Evolutionary conservation across 2,113 vertebrate genomes (phyloP).

Genomic region (Bufo gargarizans): DNA sequence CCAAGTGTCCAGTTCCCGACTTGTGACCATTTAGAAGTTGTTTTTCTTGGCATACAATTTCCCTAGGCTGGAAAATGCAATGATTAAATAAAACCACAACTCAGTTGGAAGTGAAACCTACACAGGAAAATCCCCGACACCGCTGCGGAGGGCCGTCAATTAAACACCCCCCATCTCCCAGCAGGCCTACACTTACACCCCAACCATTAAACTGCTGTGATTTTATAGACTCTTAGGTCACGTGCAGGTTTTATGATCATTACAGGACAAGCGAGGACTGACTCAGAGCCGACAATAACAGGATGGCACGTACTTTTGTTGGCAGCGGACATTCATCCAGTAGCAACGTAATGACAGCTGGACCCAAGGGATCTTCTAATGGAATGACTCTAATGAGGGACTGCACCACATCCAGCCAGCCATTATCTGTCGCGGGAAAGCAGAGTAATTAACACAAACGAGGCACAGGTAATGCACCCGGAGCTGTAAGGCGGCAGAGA

Average conservation of each 20-base stretch:
- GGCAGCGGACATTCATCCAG: constrained; percentile 96
- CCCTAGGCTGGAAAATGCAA: background rate
- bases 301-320: constrained; percentile 87
- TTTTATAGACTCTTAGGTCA: rapidly evolving
- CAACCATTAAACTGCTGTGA: background rate
- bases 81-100: background rate
- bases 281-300: background rate
- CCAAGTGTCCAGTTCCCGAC: too few relatives aligned
- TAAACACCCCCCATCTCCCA: background rate
- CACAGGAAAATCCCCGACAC: background rate
- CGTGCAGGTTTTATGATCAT: background rate
- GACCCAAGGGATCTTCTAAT: constrained; percentile 94
- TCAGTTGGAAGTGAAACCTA: background rate
- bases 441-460: background rate
- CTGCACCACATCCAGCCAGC: constrained; percentile 97
- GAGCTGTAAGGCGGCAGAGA: background rate
- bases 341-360: constrained; percentile 96
- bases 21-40: too few relatives aligned
- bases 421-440: constrained; percentile 82
- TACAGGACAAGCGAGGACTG: background rate
- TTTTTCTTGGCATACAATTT: background rate
- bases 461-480: background rate
- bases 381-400: constrained; percentile 98
- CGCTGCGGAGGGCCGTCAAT: background rate
- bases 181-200: background rate